Conservation (phyloP, 2,113 vertebrate genomes). For the Perccottus glenii region DNA sequence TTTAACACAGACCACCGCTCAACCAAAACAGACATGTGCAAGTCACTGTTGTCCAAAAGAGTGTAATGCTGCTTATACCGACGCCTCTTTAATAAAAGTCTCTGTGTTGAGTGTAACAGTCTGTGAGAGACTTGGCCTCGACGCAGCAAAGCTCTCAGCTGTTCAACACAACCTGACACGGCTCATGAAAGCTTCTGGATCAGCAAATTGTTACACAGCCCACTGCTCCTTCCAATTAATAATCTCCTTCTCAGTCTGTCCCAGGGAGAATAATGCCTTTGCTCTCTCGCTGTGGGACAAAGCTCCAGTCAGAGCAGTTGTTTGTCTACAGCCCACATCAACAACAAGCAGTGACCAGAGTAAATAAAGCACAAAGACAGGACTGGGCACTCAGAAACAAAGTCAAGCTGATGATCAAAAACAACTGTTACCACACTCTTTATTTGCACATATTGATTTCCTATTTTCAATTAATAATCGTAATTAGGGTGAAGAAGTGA, state of each 20-base stretch:
- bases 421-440: slow-evolving; percentile 80
- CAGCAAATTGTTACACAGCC: slow-evolving; percentile 81
- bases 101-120: slow-evolving; percentile 35
- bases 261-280: slow-evolving; percentile 66
- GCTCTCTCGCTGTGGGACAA: slow-evolving; percentile 55
- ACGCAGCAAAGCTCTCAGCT: slow-evolving; percentile 70
- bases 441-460: slow-evolving; percentile 98
- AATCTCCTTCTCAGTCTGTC: slow-evolving; percentile 72
- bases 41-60: slow-evolving; percentile 42
- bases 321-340: slow-evolving; percentile 39
- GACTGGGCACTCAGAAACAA: slow-evolving; percentile 67
- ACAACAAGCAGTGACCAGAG: slow-evolving; percentile 21
- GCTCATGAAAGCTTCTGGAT: slow-evolving; percentile 75
- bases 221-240: slow-evolving; percentile 78
- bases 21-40: slow-evolving; percentile 35
- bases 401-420: slow-evolving; percentile 82
- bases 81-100: slow-evolving; percentile 41
- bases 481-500: slow-evolving; percentile 97
- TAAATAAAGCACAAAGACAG: slow-evolving; percentile 60
- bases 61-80: slow-evolving; percentile 32
- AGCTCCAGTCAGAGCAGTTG: slow-evolving; percentile 53
- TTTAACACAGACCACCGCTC: slow-evolving; percentile 30
- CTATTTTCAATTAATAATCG: slow-evolving; percentile 99
- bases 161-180: slow-evolving; percentile 69
- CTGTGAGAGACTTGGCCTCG: slow-evolving; percentile 52